Evolutionary conservation across 2,797 vertebrate species (phyloP), one percentile per base, ranked within the genome.

Genomic region (Pseudomugil tenellus): DNA sequence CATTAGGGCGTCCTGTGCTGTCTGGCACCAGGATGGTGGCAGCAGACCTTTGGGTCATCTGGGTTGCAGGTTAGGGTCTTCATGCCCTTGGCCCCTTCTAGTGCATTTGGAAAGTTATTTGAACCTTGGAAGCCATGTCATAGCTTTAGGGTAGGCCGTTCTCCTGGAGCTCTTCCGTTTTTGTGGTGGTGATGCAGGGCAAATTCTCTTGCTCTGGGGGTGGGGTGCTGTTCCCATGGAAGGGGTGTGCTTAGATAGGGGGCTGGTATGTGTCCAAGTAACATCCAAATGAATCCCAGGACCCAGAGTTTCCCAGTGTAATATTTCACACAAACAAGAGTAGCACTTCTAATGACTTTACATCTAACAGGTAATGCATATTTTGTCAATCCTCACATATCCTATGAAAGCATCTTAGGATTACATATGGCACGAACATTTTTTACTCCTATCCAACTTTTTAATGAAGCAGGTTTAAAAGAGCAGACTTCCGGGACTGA

Each of bases 221-320:
- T 6, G 21, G 37, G 11, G 23, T 52, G 13, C 48, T 54, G 51
- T 55, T 56, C 49, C 39, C 35, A 59, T 53, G 57, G 57, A 25
- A 58, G 66, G 35, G 35, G 35, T 23, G 48, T 53, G 26, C 57
- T 41, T 41, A 49, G 19, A 26, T 58, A 12, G 21, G 57, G 28
- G 25, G 35, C 37, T 59, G 65, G 46, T 37, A 28, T 49, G 64
- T 52, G 34, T 52, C 19, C 29, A 43, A 10, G 31, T 28, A 17
- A 51, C 48, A 58, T 49, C 43, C 32, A 28, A 26, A 59, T 17
- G 19, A 52, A 52, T 59, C 46, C 65, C 14, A 31, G 48, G 56
- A 41, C 25, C 34, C 7, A 58, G 16, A 12, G 19, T 41, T 59
- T 39, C 35, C 39, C 28, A 25, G 26, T 29, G 29, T 52, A n/a